Evolutionary conservation across 1,140 invertebrate species (phyloP).

Genomic region (Drosophila willistoni): DNA sequence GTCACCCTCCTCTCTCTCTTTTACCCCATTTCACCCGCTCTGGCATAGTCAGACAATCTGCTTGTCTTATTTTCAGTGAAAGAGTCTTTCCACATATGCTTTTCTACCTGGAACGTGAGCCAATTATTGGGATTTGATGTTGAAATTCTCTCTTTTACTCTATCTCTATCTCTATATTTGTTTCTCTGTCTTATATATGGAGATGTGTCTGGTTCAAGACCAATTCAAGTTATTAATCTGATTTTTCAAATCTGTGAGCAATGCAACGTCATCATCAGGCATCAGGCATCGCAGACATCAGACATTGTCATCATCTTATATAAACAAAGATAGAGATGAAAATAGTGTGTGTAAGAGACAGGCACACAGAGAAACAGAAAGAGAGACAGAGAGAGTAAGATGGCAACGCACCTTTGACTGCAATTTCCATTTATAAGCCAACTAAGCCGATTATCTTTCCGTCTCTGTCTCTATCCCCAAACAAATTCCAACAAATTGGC

Average conservation of each 20-base stretch:
- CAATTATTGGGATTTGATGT: conserved; percentile 64
- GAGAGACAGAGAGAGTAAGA: not conserved
- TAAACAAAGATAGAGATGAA: conserved; percentile 49
- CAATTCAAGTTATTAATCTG: conserved; percentile 78
- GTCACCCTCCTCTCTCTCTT: conserved; percentile 20
- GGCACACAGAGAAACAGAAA: not conserved
- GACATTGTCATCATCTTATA: conserved; percentile 61
- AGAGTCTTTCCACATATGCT: conserved; percentile 55
- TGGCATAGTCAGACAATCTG: conserved; percentile 9
- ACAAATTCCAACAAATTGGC: conserved; percentile 74
- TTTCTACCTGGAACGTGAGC: conserved; percentile 74
- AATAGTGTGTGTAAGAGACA: not conserved
- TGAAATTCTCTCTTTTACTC: conserved; percentile 45
- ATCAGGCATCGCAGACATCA: conserved; percentile 19
- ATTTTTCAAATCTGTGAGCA: conserved; percentile 68
- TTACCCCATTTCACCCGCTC: not conserved
- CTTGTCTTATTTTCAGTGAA: conserved; percentile 9
- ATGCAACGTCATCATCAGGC: conserved; percentile 64
- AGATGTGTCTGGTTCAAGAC: conserved; percentile 27
- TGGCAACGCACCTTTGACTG: conserved; percentile 63
- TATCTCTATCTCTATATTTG: conserved; percentile 28
- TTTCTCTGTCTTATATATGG: conserved; percentile 8
- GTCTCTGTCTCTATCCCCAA: conserved; percentile 2
- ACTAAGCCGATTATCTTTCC: conserved; percentile 70
- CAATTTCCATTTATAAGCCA: conserved; percentile 76